These are phyloP conservation scores for Anthrax anthrax DNA, from an alignment of 2,888 invertebrate species.

Conservation along the genomic window DNA sequence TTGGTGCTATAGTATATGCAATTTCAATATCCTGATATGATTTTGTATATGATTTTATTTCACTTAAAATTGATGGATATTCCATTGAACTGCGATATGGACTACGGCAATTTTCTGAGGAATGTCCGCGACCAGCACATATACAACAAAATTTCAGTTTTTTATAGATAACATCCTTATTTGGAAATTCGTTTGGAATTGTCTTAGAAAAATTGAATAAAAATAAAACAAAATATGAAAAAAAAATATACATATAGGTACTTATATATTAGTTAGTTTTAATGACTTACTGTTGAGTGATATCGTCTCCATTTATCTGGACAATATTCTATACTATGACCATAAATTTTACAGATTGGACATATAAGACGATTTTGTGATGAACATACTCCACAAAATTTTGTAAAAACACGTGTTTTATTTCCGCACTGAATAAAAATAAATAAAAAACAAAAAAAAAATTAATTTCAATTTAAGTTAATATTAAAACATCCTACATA, in stretches of 20 bases:
- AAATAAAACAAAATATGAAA: background rate
- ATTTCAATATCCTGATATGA: constrained; percentile 22
- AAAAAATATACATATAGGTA: background rate
- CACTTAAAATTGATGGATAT: constrained; percentile 18
- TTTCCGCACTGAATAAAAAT: constrained; percentile 48
- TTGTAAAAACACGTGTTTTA: constrained; percentile 41
- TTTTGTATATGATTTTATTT: constrained; percentile 28
- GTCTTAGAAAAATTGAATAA: constrained; percentile 32
- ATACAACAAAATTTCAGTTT: constrained; percentile 40
- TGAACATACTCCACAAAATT: constrained; percentile 46
- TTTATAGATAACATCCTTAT: constrained; percentile 20
- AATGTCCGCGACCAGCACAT: constrained; percentile 41
- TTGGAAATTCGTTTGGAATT: constrained; percentile 30
- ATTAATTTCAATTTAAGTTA: too few relatives aligned
- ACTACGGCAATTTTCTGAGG: constrained; percentile 27
- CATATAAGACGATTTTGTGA: constrained; percentile 35
- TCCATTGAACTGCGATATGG: constrained; percentile 24
- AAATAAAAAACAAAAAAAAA: background rate
- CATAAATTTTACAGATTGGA: constrained; percentile 44
- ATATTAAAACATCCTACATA: constrained; percentile 28
- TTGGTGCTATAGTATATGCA: constrained; percentile 11
- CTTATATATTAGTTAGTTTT: too few relatives aligned
- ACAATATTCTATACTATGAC: constrained; percentile 47
- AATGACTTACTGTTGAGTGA: constrained; percentile 49
- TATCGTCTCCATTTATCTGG: constrained; percentile 65